phyloP scores from a whole-genome alignment of 1,140 invertebrate species.

The Leptoteleia sp. region DNA sequence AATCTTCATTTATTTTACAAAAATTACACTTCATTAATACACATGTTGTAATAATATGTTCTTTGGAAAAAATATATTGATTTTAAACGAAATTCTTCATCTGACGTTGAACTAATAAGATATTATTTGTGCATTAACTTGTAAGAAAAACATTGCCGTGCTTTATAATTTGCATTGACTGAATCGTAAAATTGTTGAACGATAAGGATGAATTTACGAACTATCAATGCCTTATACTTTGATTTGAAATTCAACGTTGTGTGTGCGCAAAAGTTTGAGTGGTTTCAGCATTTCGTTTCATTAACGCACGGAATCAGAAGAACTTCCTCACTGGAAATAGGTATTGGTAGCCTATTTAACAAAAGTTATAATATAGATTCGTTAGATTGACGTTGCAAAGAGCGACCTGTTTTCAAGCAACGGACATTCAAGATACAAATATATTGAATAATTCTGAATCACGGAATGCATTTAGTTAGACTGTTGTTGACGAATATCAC shows the following conservation, averaged over 20 bases:
- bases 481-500: slow-evolving; percentile 62
- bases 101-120: too few species aligned
- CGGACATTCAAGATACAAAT: slow-evolving; percentile 65
- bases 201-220: slow-evolving; percentile 62
- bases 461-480: slow-evolving; percentile 47
- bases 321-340: slow-evolving; percentile 68
- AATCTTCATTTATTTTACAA: too few species aligned
- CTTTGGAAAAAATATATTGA: too few species aligned
- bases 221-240: slow-evolving; percentile 60
- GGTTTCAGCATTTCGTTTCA: slow-evolving; percentile 67
- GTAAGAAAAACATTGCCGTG: neutral
- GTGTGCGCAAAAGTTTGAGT: slow-evolving; percentile 64
- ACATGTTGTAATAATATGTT: too few species aligned
- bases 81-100: too few species aligned
- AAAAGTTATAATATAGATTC: slow-evolving; percentile 69
- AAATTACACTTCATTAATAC: too few species aligned
- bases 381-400: slow-evolving; percentile 67
- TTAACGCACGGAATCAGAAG: slow-evolving; percentile 67
- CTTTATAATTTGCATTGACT: slow-evolving; percentile 20
- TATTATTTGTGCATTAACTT: too few species aligned
- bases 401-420: slow-evolving; percentile 67
- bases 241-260: slow-evolving; percentile 57
- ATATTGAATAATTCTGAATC: slow-evolving; percentile 63
- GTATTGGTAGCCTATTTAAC: slow-evolving; percentile 70
- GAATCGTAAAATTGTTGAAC: slow-evolving; percentile 50